Conservation (phyloP, 2,888 invertebrate species). For the Lasius fuliginosus region DNA sequence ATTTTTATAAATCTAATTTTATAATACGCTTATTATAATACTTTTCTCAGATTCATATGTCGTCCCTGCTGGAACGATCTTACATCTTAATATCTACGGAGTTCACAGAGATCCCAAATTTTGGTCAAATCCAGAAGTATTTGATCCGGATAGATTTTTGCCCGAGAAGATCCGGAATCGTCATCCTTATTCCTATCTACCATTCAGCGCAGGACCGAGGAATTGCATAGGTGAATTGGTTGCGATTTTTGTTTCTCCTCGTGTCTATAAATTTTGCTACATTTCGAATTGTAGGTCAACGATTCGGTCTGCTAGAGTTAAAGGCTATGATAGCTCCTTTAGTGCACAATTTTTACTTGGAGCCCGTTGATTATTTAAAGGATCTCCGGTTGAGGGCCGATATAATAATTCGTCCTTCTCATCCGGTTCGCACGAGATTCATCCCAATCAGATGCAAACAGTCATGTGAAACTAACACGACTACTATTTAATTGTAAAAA, state of each 20-base stretch:
- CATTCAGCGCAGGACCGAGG: slow-evolving; percentile 90
- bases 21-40: slow-evolving; percentile 40
- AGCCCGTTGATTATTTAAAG: slow-evolving; percentile 76
- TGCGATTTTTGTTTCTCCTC: not conserved
- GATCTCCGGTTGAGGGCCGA: slow-evolving; percentile 71
- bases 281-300: slow-evolving; percentile 58
- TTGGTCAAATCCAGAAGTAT: slow-evolving; percentile 90
- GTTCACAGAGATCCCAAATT: slow-evolving; percentile 89
- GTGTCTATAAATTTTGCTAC: slow-evolving; percentile 52
- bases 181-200: slow-evolving; percentile 90
- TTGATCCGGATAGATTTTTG: slow-evolving; percentile 90
- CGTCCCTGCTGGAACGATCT: slow-evolving; percentile 87
- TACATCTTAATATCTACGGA: slow-evolving; percentile 75
- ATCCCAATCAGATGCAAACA: slow-evolving; percentile 42
- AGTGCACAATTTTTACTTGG: slow-evolving; percentile 77
- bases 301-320: slow-evolving; percentile 78
- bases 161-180: slow-evolving; percentile 86
- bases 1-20: not conserved
- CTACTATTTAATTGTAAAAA: too few relatives aligned
- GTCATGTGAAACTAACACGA: too few relatives aligned
- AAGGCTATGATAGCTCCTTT: slow-evolving; percentile 75
- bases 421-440: slow-evolving; percentile 75
- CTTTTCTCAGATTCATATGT: slow-evolving; percentile 86
- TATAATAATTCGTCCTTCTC: slow-evolving; percentile 74
- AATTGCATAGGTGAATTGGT: slow-evolving; percentile 87